These are phyloP conservation scores for Eleutherodactylus coqui DNA, from an alignment of 2,797 vertebrate species.

Conservation along the genomic window DNA sequence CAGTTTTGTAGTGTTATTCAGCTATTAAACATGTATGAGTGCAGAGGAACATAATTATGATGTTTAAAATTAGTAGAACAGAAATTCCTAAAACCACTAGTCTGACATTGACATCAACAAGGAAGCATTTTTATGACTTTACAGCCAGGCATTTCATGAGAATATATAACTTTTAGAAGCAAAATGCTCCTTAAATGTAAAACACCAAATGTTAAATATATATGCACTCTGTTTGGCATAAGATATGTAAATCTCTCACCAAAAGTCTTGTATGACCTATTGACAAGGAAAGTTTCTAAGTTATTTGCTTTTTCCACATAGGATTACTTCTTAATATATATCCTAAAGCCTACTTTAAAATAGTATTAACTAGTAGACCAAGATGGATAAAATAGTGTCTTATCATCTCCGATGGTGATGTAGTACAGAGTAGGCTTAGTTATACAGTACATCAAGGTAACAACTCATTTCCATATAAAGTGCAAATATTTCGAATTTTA, in stretches of 20 bases:
- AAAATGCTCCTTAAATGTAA: neutral
- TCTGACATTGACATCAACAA: neutral
- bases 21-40: no score
- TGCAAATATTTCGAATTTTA: constrained; percentile 55
- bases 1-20: no score
- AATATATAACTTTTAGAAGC: neutral
- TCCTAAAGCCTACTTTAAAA: neutral
- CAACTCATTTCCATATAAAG: constrained; percentile 56
- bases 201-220: neutral
- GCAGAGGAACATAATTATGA: no score
- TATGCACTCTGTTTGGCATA: neutral
- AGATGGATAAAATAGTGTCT: neutral
- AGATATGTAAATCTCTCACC: neutral
- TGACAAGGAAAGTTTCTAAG: neutral
- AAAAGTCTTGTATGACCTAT: neutral
- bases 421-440: constrained; percentile 35
- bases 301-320: neutral
- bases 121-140: neutral
- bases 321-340: constrained; percentile 10
- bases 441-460: constrained; percentile 38
- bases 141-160: neutral
- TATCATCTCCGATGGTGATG: constrained; percentile 39
- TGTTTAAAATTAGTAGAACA: neutral
- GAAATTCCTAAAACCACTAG: neutral
- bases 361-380: constrained; percentile 3